Evolutionary conservation across 2,797 vertebrate genomes (phyloP).

Genomic region (Notamacropus eugenii): DNA sequence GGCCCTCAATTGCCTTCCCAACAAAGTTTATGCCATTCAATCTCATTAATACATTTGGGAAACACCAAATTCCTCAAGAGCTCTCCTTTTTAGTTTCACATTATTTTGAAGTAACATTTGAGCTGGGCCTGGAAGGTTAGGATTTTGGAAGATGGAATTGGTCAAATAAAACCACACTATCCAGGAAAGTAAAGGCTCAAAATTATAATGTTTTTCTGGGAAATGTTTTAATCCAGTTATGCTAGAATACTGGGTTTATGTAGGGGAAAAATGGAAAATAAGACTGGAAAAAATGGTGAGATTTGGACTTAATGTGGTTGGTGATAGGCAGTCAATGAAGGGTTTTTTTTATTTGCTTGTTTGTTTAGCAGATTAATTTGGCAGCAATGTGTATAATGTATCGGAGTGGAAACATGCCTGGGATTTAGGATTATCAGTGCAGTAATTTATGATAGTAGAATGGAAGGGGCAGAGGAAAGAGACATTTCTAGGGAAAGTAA

Average conservation of each 20-base stretch:
- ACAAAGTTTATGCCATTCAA: not conserved
- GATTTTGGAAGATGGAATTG: not conserved
- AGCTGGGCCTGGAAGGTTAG: slow-evolving; percentile 15
- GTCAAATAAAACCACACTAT: not conserved
- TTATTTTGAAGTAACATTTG: not conserved
- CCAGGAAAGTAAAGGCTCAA: not conserved
- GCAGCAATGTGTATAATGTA: not conserved
- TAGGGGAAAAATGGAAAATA: not conserved
- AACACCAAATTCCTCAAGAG: not conserved
- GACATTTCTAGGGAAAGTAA: not conserved
- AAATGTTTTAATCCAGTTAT: not conserved
- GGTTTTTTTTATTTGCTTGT: not conserved
- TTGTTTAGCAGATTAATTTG: not conserved
- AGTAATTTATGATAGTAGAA: not conserved
- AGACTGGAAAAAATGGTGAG: not conserved
- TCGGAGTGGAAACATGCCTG: not conserved
- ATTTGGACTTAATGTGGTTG: not conserved
- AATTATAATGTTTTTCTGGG: not conserved
- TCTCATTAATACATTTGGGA: not conserved
- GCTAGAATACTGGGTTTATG: not conserved
- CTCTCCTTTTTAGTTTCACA: not conserved
- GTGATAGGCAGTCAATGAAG: not conserved
- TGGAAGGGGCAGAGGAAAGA: not conserved
- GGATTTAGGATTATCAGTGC: not conserved
- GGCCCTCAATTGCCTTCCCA: not conserved